Base-by-base conservation (phyloP, 2,113 vertebrate genomes). In the Pollachius pollachius region DNA sequence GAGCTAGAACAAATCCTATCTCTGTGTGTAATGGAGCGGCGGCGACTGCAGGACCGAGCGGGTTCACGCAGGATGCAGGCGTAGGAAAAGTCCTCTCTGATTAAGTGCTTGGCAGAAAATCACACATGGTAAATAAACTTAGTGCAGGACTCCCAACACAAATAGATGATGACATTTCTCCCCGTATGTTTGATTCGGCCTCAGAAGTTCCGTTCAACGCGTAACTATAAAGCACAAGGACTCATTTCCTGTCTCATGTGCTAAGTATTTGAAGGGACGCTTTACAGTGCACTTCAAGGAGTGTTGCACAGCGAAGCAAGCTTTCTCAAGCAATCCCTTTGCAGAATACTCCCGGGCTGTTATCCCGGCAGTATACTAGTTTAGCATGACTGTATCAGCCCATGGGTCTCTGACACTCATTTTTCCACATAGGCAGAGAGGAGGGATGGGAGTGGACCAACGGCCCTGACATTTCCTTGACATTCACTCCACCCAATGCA, bases 391-490 rank as follows among this genome's bases (percentile, higher is more conserved):
- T 68, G 64, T 52, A 67, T 74, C 67, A 30, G 41, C 16, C 6
- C 37, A 21, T 16, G 60, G 6, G 11, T 19, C 37, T 59, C 41
- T 52, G 6, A 72, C 65, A 52, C 54, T 27, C 52, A 64, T 64
- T 77, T 64, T 80, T 78, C 66, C 9, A 54, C 4, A 25, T 5
- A 27, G 61, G 41, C 68, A 66, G 30, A 67, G 48, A 34, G 65
- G 34, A 30, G 57, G 66, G 63, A 60, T 67, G 61, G 15, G 6
- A 67, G 73, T 59, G 59, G 65, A 67, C 52, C 61, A 13, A 48
- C 59, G 2, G 52, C 67, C 72, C 2, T 71, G 8, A 6, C 9
- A 48, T 67, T 68, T 78, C 64, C 62, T 48, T 48, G 52, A 60
- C 18, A 41, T 18, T 25, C 5, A 56, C 74, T 34, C 65, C 62